phyloP scores from a whole-genome alignment of 2,888 invertebrate species.

The Andrena minutula region DNA sequence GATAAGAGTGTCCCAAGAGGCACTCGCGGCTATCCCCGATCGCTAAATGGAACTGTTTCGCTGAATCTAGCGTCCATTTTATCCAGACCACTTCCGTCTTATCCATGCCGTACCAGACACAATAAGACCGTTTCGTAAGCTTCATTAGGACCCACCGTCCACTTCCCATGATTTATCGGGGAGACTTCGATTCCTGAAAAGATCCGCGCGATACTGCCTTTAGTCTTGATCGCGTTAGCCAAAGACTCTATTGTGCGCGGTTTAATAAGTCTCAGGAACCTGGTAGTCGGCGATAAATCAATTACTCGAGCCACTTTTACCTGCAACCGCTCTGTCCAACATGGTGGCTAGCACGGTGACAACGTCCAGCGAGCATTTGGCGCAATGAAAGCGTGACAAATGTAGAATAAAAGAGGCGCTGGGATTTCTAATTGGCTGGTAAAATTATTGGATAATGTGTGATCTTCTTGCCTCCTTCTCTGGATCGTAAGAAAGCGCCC shows the following conservation, averaged over 20 bases:
- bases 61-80: conserved; percentile 67
- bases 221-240: conserved; percentile 10
- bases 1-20: conserved; percentile 66
- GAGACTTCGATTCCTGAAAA: conserved; percentile 20
- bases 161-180: conserved; percentile 54
- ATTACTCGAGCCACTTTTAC: neutral
- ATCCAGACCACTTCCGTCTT: conserved; percentile 68
- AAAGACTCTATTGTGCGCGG: conserved; percentile 22
- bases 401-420: neutral
- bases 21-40: conserved; percentile 60
- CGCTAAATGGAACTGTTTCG: conserved; percentile 66
- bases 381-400: neutral
- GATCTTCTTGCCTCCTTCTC: neutral
- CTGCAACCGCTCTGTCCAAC: neutral
- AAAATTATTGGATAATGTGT: neutral
- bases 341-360: neutral
- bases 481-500: neutral
- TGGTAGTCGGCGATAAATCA: conserved; percentile 26
- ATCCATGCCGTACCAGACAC: conserved; percentile 36
- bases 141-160: conserved; percentile 44
- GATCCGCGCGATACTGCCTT: conserved; percentile 22
- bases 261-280: conserved; percentile 19
- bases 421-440: neutral
- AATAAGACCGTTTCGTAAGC: conserved; percentile 63
- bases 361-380: neutral